phyloP scores from a whole-genome alignment of 2,888 invertebrate genomes.

The Oasisia sp. region DNA sequence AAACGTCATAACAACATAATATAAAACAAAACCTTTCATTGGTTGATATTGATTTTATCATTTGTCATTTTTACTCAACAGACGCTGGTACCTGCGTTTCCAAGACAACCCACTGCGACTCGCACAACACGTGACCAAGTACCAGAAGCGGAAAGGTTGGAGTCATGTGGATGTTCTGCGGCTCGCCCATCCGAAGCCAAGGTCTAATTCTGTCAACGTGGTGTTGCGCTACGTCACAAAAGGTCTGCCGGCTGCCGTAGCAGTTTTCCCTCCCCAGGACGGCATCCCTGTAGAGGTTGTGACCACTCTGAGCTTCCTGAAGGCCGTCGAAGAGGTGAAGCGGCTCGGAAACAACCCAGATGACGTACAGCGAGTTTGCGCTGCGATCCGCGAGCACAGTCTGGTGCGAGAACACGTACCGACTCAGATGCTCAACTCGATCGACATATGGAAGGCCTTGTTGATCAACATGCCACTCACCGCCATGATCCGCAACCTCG shows the following conservation, averaged over 20 bases:
- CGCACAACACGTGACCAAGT: constrained; percentile 74
- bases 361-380: neutral
- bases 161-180: constrained; percentile 78
- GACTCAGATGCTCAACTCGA: constrained; percentile 74
- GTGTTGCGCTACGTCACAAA: constrained; percentile 47
- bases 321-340: constrained; percentile 54
- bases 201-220: constrained; percentile 40
- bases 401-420: constrained; percentile 78
- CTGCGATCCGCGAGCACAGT: constrained; percentile 62
- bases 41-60: neutral
- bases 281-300: constrained; percentile 18
- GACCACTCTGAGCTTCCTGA: constrained; percentile 40
- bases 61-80: neutral
- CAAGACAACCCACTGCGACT: constrained; percentile 70
- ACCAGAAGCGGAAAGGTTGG: constrained; percentile 75
- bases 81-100: constrained; percentile 72
- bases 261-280: constrained; percentile 31
- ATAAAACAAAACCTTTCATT: neutral
- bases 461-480: constrained; percentile 64
- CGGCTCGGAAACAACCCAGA: neutral
- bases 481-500: constrained; percentile 64
- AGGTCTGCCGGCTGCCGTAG: constrained; percentile 48
- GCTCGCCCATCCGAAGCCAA: constrained; percentile 49
- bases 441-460: constrained; percentile 70
- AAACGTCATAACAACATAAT: neutral